Evolutionary conservation across 2,888 invertebrate species (phyloP).

Genomic region (Protonemura montana): DNA sequence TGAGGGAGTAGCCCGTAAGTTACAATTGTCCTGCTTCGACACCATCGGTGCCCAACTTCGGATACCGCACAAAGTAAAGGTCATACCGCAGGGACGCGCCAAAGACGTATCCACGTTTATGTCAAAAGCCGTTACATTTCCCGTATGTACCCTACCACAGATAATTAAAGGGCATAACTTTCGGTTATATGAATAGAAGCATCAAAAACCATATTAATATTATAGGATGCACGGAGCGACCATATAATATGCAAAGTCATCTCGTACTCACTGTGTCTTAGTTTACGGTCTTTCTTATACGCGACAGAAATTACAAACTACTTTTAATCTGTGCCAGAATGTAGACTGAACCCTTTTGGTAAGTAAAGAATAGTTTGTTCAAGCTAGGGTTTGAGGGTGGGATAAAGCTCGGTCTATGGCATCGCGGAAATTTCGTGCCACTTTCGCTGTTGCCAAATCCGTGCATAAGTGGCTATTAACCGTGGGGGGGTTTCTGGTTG

Average conservation of each 20-base stretch:
- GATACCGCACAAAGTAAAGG: neutral
- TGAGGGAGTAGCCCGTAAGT: neutral
- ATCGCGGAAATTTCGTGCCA: neutral
- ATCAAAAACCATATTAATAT: neutral
- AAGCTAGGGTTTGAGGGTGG: neutral
- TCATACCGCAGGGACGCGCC: neutral
- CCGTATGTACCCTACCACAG: neutral
- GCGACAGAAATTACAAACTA: neutral
- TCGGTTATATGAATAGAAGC: neutral
- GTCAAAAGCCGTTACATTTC: neutral
- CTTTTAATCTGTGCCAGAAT: neutral
- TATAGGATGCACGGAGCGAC: neutral
- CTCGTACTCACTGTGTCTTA: neutral
- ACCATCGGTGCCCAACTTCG: neutral
- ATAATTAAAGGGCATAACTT: neutral
- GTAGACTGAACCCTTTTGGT: neutral
- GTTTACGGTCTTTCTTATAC: neutral
- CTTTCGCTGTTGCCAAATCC: constrained; percentile 7
- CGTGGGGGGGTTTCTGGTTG: neutral
- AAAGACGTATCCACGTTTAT: neutral
- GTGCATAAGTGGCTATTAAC: neutral
- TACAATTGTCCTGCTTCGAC: neutral
- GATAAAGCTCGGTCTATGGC: neutral
- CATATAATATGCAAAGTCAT: neutral
- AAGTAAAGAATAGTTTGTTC: neutral